Conservation (phyloP, 23 tunicate species). For the Phallusia fumigata region DNA sequence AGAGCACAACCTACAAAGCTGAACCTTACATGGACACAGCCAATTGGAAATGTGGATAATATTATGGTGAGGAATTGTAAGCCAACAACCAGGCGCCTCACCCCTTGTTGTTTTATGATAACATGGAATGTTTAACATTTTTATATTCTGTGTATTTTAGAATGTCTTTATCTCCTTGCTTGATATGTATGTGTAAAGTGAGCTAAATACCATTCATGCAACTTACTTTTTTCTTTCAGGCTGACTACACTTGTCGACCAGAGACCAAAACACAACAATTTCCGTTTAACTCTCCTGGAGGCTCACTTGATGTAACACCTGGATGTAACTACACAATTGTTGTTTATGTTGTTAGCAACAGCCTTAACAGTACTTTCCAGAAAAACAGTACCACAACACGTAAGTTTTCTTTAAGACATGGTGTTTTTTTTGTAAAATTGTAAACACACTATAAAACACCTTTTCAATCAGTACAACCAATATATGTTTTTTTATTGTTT, state of each 20-base stretch:
- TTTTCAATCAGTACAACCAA: no score
- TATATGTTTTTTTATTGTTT: no score
- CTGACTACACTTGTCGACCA: neutral
- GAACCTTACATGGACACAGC: neutral
- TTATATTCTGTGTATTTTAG: neutral
- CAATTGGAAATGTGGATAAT: neutral
- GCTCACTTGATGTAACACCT: conserved; percentile 9
- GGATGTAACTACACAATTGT: conserved; percentile 31
- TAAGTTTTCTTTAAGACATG: neutral
- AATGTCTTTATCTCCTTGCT: no score
- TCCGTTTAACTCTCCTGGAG: neutral
- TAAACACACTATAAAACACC: no score
- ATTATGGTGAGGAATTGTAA: no score
- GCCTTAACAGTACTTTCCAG: neutral
- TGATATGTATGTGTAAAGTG: no score
- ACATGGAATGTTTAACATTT: no score
- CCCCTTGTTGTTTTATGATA: neutral
- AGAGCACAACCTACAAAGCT: neutral
- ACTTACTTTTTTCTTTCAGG: no score
- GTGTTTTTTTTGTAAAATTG: no score
- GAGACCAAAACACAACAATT: neutral
- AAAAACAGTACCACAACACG: neutral
- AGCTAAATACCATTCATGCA: no score
- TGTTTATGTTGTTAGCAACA: no score
- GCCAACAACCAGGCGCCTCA: no score